Evolutionary conservation across 2,888 invertebrate genomes (phyloP).

Genomic region (Eudemis profundana): DNA sequence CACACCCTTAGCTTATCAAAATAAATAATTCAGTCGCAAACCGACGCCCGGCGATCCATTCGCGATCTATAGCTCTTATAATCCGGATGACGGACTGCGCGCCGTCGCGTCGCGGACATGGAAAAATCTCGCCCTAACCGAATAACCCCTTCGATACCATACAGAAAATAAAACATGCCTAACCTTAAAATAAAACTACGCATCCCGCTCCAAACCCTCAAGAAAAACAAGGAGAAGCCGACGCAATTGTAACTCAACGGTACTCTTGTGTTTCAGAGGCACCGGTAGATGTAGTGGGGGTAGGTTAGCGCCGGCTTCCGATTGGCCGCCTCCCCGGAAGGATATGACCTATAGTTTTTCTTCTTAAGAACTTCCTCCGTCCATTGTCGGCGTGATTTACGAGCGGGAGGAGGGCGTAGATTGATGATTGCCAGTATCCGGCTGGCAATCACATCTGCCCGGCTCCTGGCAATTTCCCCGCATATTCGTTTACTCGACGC

Average conservation of each 20-base stretch:
- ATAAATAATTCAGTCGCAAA: conserved; percentile 43
- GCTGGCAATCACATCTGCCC: conserved; percentile 78
- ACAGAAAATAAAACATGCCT: conserved; percentile 15
- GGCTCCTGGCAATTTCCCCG: conserved; percentile 77
- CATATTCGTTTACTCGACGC: conserved; percentile 83
- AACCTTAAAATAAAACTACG: background rate
- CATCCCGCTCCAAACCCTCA: conserved; percentile 6
- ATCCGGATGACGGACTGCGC: conserved; percentile 48
- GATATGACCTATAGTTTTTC: conserved; percentile 86
- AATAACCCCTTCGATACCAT: conserved; percentile 47
- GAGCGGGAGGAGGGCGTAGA: conserved; percentile 70
- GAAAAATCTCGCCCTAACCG: conserved; percentile 52
- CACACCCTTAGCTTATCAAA: conserved; percentile 43
- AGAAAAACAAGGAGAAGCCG: conserved; percentile 18
- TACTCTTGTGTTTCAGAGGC: background rate
- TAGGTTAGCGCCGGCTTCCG: conserved; percentile 69
- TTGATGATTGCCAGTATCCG: conserved; percentile 82
- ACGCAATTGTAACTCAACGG: background rate
- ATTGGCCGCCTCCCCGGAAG: conserved; percentile 83
- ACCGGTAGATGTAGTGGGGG: conserved; percentile 45
- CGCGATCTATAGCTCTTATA: conserved; percentile 38
- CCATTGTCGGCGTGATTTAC: conserved; percentile 84
- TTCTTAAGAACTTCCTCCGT: conserved; percentile 84
- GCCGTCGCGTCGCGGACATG: conserved; percentile 45
- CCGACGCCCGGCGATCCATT: conserved; percentile 40